phyloP scores from a whole-genome alignment of 2,888 invertebrate genomes.

The Notodonta ziczac region DNA sequence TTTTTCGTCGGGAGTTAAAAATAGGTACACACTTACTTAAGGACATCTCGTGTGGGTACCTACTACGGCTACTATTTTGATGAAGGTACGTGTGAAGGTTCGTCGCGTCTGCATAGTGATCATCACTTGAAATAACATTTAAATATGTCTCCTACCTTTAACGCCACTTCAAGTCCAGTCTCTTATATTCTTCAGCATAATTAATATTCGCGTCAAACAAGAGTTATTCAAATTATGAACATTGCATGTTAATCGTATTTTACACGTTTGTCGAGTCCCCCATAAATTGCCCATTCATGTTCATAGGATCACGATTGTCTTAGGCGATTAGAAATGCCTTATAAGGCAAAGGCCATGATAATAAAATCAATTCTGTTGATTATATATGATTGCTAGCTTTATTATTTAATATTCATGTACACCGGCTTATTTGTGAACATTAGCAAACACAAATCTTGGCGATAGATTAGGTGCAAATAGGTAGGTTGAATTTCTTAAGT shows the following conservation, averaged over 20 bases:
- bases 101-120: no score
- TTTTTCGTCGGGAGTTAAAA: no score
- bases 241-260: conserved; percentile 16
- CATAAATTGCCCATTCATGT: conserved; percentile 33
- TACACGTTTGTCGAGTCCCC: conserved; percentile 33
- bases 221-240: conserved; percentile 11
- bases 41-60: no score
- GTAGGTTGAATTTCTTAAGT: no score
- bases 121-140: no score
- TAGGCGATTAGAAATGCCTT: conserved; percentile 7
- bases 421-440: not conserved
- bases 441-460: not conserved
- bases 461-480: no score
- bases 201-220: conserved; percentile 24
- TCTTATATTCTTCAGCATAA: conserved; percentile 8
- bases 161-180: no score
- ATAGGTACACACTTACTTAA: no score
- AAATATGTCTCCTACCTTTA: no score
- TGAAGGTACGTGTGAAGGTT: no score
- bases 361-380: not conserved
- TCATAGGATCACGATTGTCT: conserved; percentile 17
- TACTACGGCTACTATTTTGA: no score
- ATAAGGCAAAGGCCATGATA: not conserved
- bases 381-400: not conserved
- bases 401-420: not conserved